Conservation (phyloP, 2,113 vertebrate species). For the Sinosuthora webbiana region DNA sequence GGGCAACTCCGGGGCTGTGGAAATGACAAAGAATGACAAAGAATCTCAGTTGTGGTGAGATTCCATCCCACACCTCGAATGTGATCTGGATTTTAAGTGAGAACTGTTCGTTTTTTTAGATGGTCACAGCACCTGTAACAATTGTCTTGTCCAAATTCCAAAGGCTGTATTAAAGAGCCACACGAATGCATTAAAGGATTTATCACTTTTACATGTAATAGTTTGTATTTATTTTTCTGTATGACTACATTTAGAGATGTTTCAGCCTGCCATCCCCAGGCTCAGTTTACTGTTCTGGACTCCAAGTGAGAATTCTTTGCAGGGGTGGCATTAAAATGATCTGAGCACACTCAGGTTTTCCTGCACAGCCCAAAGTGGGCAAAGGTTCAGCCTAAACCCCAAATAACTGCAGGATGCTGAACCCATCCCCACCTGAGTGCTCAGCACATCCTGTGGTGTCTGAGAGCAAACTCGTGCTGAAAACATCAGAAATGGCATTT, state of each 20-base stretch:
- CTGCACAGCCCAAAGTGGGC: neutral
- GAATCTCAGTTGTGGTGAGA: neutral
- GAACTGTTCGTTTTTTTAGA: neutral
- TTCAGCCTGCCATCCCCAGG: neutral
- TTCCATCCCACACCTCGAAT: neutral
- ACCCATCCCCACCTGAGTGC: neutral
- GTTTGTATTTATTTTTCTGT: neutral
- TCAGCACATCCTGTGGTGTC: rapidly evolving
- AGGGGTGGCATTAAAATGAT: neutral
- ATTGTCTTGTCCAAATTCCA: neutral
- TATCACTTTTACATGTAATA: neutral
- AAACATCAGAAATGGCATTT: neutral
- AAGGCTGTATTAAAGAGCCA: neutral
- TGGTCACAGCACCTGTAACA: neutral
- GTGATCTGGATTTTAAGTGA: neutral
- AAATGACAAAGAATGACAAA: neutral
- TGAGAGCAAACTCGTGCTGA: neutral
- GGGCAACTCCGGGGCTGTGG: neutral
- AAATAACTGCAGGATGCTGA: neutral
- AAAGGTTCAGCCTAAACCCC: neutral
- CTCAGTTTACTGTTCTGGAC: neutral
- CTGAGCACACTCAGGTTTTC: neutral
- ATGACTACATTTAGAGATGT: neutral
- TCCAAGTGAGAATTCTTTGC: neutral
- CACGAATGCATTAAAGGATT: neutral